phyloP scores from a whole-genome alignment of 1,140 invertebrate genomes.

The Forficula auricularia region DNA sequence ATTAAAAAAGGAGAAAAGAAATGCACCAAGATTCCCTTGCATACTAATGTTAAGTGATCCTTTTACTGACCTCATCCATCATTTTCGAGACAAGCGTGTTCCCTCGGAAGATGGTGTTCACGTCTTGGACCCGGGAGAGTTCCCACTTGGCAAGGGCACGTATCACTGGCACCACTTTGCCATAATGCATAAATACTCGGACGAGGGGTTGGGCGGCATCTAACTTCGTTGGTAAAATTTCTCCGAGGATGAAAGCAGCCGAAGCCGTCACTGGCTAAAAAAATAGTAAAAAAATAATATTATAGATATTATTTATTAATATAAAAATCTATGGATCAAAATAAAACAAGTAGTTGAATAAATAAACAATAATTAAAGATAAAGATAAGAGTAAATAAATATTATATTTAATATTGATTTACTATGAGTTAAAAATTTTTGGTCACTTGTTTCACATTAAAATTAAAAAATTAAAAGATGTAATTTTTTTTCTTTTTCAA shows the following conservation, averaged over 20 bases:
- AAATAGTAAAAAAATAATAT: conserved; percentile 12
- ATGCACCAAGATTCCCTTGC: too few relatives aligned
- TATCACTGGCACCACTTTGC: conserved; percentile 65
- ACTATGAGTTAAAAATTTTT: too few relatives aligned
- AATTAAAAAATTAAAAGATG: too few relatives aligned
- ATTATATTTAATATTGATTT: too few relatives aligned
- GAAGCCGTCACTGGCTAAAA: conserved; percentile 66
- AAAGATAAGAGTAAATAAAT: too few relatives aligned
- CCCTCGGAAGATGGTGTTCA: conserved; percentile 83
- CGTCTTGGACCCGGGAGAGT: conserved; percentile 74
- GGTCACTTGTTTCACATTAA: too few relatives aligned
- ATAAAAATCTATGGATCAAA: too few relatives aligned
- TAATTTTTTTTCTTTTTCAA: too few relatives aligned
- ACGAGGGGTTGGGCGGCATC: conserved; percentile 75
- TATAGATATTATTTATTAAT: background rate
- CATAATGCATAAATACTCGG: conserved; percentile 64
- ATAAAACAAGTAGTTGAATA: too few relatives aligned
- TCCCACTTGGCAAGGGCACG: conserved; percentile 63
- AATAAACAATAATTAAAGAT: too few relatives aligned
- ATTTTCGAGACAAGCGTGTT: conserved; percentile 87
- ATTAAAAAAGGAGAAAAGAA: too few relatives aligned
- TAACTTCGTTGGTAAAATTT: conserved; percentile 66
- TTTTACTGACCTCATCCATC: conserved; percentile 69
- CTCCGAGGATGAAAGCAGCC: conserved; percentile 69
- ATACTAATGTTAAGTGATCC: too few relatives aligned